Evolutionary conservation across 2,888 invertebrate genomes (phyloP).

Genomic region (Magallana nippona): DNA sequence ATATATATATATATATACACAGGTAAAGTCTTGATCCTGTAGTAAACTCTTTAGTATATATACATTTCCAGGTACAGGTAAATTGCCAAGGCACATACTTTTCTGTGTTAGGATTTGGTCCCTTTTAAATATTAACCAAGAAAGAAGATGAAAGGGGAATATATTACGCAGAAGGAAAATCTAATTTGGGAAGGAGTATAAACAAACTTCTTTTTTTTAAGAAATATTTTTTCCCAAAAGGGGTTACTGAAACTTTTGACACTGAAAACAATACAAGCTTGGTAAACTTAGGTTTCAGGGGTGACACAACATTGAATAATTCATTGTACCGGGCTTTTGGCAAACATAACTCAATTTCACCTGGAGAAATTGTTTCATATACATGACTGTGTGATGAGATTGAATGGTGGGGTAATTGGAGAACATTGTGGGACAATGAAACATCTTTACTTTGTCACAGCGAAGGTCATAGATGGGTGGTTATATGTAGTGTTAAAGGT

Average conservation of each 20-base stretch:
- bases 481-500: constrained; percentile 17
- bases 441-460: constrained; percentile 23
- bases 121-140: not conserved
- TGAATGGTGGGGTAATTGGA: constrained; percentile 20
- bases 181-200: too few relatives aligned
- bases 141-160: not conserved
- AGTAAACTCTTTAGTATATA: not conserved
- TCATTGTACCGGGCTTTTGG: not conserved
- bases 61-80: not conserved
- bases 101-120: too few relatives aligned
- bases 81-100: not conserved
- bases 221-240: not conserved
- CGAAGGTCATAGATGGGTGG: constrained; percentile 31
- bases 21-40: not conserved
- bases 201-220: not conserved
- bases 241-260: constrained; percentile 19
- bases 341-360: constrained; percentile 5
- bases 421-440: constrained; percentile 18
- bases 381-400: not conserved
- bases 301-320: constrained; percentile 29
- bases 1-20: not conserved
- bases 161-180: not conserved
- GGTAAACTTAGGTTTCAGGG: not conserved
- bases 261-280: not conserved
- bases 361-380: constrained; percentile 23